Evolutionary conservation across 2,888 invertebrate species (phyloP).

Genomic region (Orthonychiurus folsomi): DNA sequence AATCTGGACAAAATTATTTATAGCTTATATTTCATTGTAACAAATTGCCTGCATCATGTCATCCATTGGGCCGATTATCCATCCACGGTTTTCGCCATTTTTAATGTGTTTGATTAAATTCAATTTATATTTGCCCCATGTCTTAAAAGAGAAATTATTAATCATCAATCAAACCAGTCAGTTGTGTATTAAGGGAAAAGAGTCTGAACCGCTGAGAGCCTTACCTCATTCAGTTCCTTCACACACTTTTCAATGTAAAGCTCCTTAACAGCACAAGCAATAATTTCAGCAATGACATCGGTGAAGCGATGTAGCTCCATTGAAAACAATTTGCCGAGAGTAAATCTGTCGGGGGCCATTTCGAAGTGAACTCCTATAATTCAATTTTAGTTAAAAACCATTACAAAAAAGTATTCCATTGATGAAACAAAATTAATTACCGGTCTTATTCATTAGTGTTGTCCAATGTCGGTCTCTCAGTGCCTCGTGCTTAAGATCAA

Average conservation of each 20-base stretch:
- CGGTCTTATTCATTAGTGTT: constrained; percentile 73
- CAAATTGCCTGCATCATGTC: constrained; percentile 63
- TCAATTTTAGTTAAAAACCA: neutral
- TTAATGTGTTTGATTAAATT: constrained; percentile 46
- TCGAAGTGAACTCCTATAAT: constrained; percentile 61
- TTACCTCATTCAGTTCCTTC: constrained; percentile 64
- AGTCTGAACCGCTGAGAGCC: too few relatives aligned
- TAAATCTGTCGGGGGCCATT: constrained; percentile 80
- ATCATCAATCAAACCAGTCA: neutral
- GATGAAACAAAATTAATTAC: constrained; percentile 51
- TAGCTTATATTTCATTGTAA: neutral
- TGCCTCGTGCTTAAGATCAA: constrained; percentile 82
- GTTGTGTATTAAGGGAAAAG: too few relatives aligned
- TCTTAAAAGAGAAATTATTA: constrained; percentile 27
- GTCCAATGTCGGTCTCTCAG: constrained; percentile 84
- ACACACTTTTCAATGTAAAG: constrained; percentile 82
- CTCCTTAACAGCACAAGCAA: constrained; percentile 81
- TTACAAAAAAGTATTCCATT: too few relatives aligned
- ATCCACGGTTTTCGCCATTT: constrained; percentile 67
- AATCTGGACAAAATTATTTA: too few relatives aligned
- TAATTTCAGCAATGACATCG: constrained; percentile 74
- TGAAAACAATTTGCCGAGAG: constrained; percentile 80
- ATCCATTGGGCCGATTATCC: constrained; percentile 69
- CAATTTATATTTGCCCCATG: constrained; percentile 47
- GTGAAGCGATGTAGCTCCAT: constrained; percentile 77